Evolutionary conservation across 2,888 invertebrate genomes (phyloP).

Genomic region (Pterostichus madidus): DNA sequence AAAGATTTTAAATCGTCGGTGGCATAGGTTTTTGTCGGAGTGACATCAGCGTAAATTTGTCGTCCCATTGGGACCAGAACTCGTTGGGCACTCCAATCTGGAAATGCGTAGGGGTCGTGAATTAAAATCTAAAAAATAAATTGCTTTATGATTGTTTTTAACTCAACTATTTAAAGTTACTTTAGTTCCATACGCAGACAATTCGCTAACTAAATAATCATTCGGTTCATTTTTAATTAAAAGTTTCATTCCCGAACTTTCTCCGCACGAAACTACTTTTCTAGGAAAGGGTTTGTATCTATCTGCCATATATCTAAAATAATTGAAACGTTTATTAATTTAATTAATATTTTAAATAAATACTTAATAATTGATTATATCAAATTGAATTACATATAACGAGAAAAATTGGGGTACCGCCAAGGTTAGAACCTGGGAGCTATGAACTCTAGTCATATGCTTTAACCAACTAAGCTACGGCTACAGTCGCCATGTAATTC

Average conservation of each 20-base stretch:
- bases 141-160: not conserved
- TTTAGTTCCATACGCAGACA: slow-evolving; percentile 82
- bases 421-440: no score
- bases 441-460: no score
- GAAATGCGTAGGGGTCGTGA: slow-evolving; percentile 83
- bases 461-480: no score
- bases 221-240: slow-evolving; percentile 79
- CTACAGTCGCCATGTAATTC: no score
- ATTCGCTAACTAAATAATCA: slow-evolving; percentile 82
- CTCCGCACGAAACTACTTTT: slow-evolving; percentile 84
- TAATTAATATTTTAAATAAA: no score
- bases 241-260: slow-evolving; percentile 83
- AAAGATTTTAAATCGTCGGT: slow-evolving; percentile 80
- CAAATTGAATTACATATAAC: no score
- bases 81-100: slow-evolving; percentile 82
- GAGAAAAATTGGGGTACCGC: no score
- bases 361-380: no score
- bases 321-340: not conserved
- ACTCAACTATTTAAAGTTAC: slow-evolving; percentile 73
- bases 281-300: slow-evolving; percentile 75
- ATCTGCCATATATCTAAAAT: slow-evolving; percentile 49
- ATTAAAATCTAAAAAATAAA: slow-evolving; percentile 79
- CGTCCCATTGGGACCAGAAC: slow-evolving; percentile 80
- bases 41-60: slow-evolving; percentile 82
- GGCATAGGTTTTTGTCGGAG: slow-evolving; percentile 83